These are phyloP conservation scores for Altica lythri DNA, from an alignment of 2,888 invertebrate genomes.

Conservation along the genomic window DNA sequence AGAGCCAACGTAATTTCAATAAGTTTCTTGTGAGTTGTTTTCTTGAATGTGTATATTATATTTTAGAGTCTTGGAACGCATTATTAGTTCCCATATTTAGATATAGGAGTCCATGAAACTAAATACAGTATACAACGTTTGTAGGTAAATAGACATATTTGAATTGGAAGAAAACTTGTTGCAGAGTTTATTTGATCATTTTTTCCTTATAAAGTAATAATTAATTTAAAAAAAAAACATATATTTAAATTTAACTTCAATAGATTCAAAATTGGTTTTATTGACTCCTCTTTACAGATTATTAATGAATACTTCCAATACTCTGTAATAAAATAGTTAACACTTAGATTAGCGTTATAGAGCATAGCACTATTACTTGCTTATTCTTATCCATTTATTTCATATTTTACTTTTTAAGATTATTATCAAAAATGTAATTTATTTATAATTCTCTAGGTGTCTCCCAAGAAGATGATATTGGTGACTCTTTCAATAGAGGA, in stretches of 20 bases:
- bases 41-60: conserved; percentile 32
- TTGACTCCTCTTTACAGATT: background rate
- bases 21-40: conserved; percentile 52
- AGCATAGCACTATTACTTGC: conserved; percentile 34
- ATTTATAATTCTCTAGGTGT: conserved; percentile 44
- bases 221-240: no score
- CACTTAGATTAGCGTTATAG: conserved; percentile 35
- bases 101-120: conserved; percentile 24
- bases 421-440: conserved; percentile 1
- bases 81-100: conserved; percentile 4
- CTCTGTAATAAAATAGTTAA: conserved; percentile 31
- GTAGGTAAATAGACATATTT: no score
- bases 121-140: no score
- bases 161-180: no score
- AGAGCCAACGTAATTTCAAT: conserved; percentile 55
- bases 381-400: conserved; percentile 22
- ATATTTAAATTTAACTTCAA: no score
- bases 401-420: conserved; percentile 10
- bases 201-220: no score
- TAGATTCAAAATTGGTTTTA: no score
- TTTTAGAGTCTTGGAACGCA: conserved; percentile 34
- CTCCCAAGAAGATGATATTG: conserved; percentile 51
- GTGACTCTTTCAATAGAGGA: conserved; percentile 55
- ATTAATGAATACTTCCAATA: conserved; percentile 18
- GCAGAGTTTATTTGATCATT: no score